A percentile compares a stretch with the other conserved stretches of the same genome.
phyloP scores from a whole-genome alignment of 1,140 invertebrate genomes.

The Caenorhabditis tropicalis region DNA sequence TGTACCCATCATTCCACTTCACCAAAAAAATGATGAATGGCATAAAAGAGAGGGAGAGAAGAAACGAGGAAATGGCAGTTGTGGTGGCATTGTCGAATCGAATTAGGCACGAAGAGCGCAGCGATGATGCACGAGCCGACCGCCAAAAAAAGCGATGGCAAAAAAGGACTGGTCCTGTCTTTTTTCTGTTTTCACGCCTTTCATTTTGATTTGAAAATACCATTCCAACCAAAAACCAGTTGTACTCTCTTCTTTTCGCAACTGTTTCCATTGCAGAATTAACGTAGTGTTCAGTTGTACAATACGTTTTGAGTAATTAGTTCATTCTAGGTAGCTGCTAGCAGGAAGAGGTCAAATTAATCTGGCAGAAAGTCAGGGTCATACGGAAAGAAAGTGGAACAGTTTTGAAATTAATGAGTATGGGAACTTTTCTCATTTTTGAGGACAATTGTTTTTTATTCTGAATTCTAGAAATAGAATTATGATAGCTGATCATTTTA shows the following conservation, averaged over 20 bases:
- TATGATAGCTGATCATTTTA: no score
- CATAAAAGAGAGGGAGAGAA: background rate
- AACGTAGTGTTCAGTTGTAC: background rate
- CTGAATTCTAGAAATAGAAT: no score
- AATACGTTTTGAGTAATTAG: background rate
- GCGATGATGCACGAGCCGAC: constrained; percentile 21
- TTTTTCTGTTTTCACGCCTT: background rate
- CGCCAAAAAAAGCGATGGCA: background rate
- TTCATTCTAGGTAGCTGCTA: background rate
- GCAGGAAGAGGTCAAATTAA: background rate
- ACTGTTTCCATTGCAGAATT: background rate
- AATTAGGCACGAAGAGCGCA: constrained; percentile 28
- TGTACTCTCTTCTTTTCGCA: background rate
- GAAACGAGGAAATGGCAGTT: background rate
- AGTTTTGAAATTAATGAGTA: no score
- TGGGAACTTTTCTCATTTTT: no score
- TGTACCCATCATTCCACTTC: background rate
- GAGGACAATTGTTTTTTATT: no score
- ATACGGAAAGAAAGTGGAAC: no score
- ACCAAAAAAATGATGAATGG: background rate
- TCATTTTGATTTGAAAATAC: background rate
- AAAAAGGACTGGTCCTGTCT: constrained; percentile 32
- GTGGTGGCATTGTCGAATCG: constrained; percentile 39
- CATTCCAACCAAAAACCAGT: background rate
- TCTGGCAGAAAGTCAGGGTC: background rate